Conservation (phyloP, 1,140 invertebrate genomes). For the Megalopta genalis region DNA sequence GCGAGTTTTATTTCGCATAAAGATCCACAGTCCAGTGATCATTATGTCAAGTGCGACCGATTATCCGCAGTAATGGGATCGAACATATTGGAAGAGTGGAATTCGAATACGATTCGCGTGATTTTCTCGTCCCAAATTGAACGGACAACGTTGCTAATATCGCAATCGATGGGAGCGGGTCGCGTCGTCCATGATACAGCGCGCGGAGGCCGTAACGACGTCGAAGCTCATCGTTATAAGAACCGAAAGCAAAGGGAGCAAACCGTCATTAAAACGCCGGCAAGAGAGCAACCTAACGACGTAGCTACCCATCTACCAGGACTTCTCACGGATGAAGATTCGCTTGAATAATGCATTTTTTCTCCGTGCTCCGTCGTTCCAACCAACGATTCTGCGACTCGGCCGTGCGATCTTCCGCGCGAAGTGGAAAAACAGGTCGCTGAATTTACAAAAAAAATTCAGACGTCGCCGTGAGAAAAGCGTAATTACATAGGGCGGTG, state of each 20-base stretch:
- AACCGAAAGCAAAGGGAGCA: constrained; percentile 75
- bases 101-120: too few relatives aligned
- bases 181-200: constrained; percentile 36
- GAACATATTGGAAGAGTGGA: neutral
- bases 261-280: constrained; percentile 75
- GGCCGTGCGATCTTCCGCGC: neutral
- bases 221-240: constrained; percentile 70
- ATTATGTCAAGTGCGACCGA: too few relatives aligned
- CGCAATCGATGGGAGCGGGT: constrained; percentile 33
- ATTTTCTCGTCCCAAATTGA: neutral
- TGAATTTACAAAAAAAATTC: neutral
- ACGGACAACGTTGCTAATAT: constrained; percentile 22
- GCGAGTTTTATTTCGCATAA: too few relatives aligned
- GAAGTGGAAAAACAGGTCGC: neutral
- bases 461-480: neutral
- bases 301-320: constrained; percentile 69
- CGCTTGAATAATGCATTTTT: constrained; percentile 77
- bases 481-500: too few relatives aligned
- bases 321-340: constrained; percentile 78
- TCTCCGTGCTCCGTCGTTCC: constrained; percentile 64
- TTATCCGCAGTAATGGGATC: neutral
- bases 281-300: constrained; percentile 78
- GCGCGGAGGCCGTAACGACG: constrained; percentile 51
- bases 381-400: constrained; percentile 36
- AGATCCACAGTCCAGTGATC: too few relatives aligned